Conservation (phyloP, 1,140 invertebrate genomes). For the Drosophila simulans region DNA sequence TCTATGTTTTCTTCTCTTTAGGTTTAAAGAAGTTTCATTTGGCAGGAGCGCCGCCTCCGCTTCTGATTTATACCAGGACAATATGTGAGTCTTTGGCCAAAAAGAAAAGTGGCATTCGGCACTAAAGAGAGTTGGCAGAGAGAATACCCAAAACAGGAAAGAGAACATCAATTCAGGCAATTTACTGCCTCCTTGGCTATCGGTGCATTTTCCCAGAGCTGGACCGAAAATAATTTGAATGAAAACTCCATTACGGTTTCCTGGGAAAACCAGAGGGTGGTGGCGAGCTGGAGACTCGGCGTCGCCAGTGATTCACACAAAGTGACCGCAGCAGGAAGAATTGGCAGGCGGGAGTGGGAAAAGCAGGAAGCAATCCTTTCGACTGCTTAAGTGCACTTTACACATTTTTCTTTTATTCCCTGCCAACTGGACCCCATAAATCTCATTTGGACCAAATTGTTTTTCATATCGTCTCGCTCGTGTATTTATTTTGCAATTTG, state of each 20-base stretch:
- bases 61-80: slow-evolving; percentile 65
- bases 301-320: slow-evolving; percentile 62
- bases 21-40: slow-evolving; percentile 7
- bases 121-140: slow-evolving; percentile 26
- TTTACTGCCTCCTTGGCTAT: slow-evolving; percentile 56
- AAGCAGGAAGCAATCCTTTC: slow-evolving; percentile 62
- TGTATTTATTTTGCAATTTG: slow-evolving; percentile 69
- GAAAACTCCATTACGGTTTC: slow-evolving; percentile 84
- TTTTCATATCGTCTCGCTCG: slow-evolving; percentile 56
- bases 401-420: slow-evolving; percentile 70
- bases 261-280: slow-evolving; percentile 29
- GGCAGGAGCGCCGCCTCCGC: slow-evolving; percentile 22
- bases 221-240: slow-evolving; percentile 81
- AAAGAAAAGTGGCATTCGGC: slow-evolving; percentile 9
- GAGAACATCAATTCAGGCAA: slow-evolving; percentile 72
- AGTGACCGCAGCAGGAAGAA: slow-evolving; percentile 52
- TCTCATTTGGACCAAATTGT: slow-evolving; percentile 75
- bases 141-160: slow-evolving; percentile 65
- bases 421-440: slow-evolving; percentile 66
- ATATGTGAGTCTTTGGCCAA: slow-evolving; percentile 37
- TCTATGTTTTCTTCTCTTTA: neutral
- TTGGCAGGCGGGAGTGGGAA: neutral
- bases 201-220: slow-evolving; percentile 25
- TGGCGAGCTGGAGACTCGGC: slow-evolving; percentile 40
- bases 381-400: slow-evolving; percentile 78